Evolutionary conservation across 1,140 invertebrate genomes (phyloP), one percentile per base, ranked within the genome.

Genomic region (Colletes latitarsis): DNA sequence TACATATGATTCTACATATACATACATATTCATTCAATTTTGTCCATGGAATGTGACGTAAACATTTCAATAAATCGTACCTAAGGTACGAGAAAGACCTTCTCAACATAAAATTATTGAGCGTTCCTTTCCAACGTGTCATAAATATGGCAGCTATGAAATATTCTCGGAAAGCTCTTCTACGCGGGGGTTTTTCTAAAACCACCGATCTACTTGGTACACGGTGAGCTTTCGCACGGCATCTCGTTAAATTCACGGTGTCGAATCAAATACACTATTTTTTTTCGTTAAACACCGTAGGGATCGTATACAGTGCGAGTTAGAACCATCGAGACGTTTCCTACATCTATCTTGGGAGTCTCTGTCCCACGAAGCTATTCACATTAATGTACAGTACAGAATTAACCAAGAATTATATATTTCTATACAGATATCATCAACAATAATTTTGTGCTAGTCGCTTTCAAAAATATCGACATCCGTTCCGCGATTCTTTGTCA

Each of bases 341-440:
- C 77, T 84, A 80, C 72, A 52, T 58, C 63, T 81, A 58, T 71
- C 14, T 49, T 0, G n/a, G n/a, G n/a, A 10, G 17, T 46, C 52
- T 60, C 19, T 83, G 30, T 60, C 21, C 19, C 55, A 39, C 41
- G 14, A 21, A 83, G 60, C 83, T 88, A 88, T 88, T 87, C 74
- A 88, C 88, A 89, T 81, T 82, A 87, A 89, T 88, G 81, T 88
- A 89, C 82, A 88, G 70, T 77, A 79, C 75, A 83, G 77, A 43
- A 77, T 58, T 74, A 84, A 89, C 57, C 82, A 77, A 30, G 73
- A 73, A 67, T 60, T 64, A 12, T 39, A 80, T 62, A 80, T 57
- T 57, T 86, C 55, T 83, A 79, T 85, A 66, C 73, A 57, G 14
- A 15, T 60, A 77, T 64, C 49, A 21, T 87, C 66, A 89, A 88